Evolutionary conservation across 2,888 invertebrate species (phyloP).

Genomic region (Eremobia ochroleuca): DNA sequence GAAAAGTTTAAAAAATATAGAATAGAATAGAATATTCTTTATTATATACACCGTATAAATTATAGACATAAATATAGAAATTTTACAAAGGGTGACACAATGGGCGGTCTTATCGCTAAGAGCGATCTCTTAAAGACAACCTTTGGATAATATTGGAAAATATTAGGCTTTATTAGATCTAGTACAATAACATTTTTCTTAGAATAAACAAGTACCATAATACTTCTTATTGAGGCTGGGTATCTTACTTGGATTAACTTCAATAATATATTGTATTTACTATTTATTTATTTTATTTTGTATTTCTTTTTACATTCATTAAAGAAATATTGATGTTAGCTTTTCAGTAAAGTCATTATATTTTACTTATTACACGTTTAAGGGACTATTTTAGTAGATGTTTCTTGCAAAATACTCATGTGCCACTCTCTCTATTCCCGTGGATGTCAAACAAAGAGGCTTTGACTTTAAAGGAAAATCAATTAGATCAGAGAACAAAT

Average conservation of each 20-base stretch:
- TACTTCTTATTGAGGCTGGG: neutral
- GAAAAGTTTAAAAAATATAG: neutral
- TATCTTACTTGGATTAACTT: constrained; percentile 10
- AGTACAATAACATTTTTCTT: constrained; percentile 21
- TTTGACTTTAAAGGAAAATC: neutral
- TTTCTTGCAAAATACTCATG: neutral
- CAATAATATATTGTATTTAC: constrained; percentile 4
- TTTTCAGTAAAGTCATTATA: neutral
- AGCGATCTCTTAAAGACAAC: no score
- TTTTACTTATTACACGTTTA: neutral
- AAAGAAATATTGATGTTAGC: neutral
- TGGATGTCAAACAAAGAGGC: neutral
- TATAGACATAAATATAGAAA: no score
- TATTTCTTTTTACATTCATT: neutral
- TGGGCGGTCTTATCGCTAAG: no score
- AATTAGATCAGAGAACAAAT: neutral
- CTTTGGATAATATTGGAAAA: no score
- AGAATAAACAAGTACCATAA: neutral
- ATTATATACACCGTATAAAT: no score
- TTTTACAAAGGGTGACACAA: no score
- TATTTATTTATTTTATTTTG: no score
- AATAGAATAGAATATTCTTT: no score
- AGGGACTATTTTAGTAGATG: neutral
- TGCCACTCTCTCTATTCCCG: neutral
- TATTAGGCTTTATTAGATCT: constrained; percentile 12